A percentile compares a stretch with the other conserved stretches of the same genome.
These are phyloP conservation scores for Fregata magnificens DNA, from an alignment of 2,113 vertebrate species.

Conservation along the genomic window DNA sequence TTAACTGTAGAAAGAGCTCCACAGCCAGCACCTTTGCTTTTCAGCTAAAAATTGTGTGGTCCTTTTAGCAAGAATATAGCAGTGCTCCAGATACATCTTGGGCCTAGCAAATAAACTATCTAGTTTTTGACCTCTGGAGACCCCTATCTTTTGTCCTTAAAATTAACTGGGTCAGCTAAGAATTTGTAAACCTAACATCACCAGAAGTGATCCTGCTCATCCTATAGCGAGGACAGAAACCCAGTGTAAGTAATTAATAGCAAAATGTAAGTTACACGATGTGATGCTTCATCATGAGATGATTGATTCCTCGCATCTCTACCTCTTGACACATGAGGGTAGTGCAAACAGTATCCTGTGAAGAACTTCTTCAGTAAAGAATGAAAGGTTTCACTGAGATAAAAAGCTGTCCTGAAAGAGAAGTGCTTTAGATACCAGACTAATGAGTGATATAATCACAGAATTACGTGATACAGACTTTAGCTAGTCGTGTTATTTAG, in stretches of 20 bases:
- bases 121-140: neutral
- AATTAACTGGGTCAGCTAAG: neutral
- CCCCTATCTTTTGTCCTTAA: neutral
- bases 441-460: neutral
- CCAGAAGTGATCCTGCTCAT: neutral
- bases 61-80: neutral
- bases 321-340: rapidly evolving
- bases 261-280: neutral
- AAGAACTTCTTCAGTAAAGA: neutral
- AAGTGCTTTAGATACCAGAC: neutral
- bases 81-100: neutral
- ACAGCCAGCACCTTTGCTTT: neutral
- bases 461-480: neutral
- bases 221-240: neutral
- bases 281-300: neutral
- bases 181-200: neutral
- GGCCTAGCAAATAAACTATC: neutral
- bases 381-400: neutral
- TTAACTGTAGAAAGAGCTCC: neutral
- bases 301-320: neutral
- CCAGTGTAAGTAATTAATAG: neutral
- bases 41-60: neutral
- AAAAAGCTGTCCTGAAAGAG: neutral
- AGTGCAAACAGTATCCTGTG: neutral
- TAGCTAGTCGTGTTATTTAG: neutral